Base-by-base conservation (phyloP, 1,140 invertebrate species). In the Drosophila parabipectinata region DNA sequence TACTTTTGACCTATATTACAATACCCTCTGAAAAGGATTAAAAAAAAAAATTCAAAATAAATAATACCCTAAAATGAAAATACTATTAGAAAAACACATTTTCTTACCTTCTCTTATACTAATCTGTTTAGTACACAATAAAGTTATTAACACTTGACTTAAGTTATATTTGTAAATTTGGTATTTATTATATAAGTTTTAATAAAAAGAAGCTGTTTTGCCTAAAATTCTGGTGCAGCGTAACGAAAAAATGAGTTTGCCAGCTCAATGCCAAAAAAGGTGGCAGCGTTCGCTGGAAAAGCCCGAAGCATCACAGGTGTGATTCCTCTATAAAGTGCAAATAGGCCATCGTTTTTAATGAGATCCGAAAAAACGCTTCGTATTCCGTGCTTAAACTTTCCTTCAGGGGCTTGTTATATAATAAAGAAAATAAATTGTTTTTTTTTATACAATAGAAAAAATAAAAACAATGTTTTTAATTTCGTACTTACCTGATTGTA, bases 291-390 rank as follows among this genome's bases (percentile, higher is more conserved):
- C 3, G 37, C 37, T 3, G 37, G 37, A n/a, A 39, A 39, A 6
- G 37, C 37, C 3, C 37, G 37, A 5, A 39, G 10, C 37, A 39
- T 39, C 12, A 39, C 37, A 3, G 37, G 37, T 39, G 6, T 39
- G 10, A 39, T 39, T 39, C 37, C 37, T 39, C 37, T 39, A 39
- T 39, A 39, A 4, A 39, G 37, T 12, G 37, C 37, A n/a, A 39
- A 3, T 5, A 12, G 37, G 12, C 37, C 37, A 39, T 39, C 37
- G n/a, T 39, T 39, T 14, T 39, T 39, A 1, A 39, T 39, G 6
- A 39, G 37, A 39, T 39, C 37, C 10, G 37, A 12, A 39, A 39
- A 39, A 39, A 39, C 37, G n/a, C 37, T 39, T 39, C 37, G 37
- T 39, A 39, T 39, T 9, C 37, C 37, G 9, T 39, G 37, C 37